Percentiles rank a stretch among this genome's conserved stretches.
Conservation (phyloP, 1,140 invertebrate genomes). For the Drosophila rhopaloa region DNA sequence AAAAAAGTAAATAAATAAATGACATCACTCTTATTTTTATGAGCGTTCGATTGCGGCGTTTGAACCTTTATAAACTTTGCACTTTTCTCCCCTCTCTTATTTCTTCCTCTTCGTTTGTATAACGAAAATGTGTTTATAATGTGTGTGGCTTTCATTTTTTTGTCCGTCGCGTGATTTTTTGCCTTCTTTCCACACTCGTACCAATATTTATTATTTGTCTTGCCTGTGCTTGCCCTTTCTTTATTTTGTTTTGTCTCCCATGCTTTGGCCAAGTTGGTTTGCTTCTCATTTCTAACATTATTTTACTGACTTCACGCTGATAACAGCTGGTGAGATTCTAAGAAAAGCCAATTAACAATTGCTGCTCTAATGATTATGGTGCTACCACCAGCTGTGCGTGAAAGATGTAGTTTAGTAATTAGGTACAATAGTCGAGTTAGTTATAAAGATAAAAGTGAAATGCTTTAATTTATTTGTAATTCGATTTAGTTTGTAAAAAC, state of each 20-base stretch:
- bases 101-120: slow-evolving; percentile 7
- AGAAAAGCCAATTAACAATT: slow-evolving; percentile 11
- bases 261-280: neutral
- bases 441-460: too few species aligned
- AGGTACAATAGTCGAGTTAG: too few species aligned
- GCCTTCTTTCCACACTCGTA: neutral
- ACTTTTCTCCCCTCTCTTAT: slow-evolving; percentile 35
- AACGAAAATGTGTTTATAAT: neutral
- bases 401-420: neutral
- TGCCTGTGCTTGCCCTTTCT: slow-evolving; percentile 16
- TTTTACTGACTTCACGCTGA: slow-evolving; percentile 33
- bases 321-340: slow-evolving; percentile 30
- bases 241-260: slow-evolving; percentile 5
- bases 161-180: slow-evolving; percentile 6
- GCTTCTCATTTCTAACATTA: slow-evolving; percentile 4
- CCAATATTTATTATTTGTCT: slow-evolving; percentile 11
- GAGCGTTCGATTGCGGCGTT: slow-evolving; percentile 13
- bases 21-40: slow-evolving; percentile 65
- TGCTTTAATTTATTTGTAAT: too few species aligned
- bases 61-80: slow-evolving; percentile 81
- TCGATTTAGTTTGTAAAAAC: too few species aligned
- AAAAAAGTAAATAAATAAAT: slow-evolving; percentile 53
- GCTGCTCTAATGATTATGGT: slow-evolving; percentile 25
- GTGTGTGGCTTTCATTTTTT: slow-evolving; percentile 4
- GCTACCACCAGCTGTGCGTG: slow-evolving; percentile 6